Percentiles rank a stretch among this genome's conserved stretches.
These are phyloP conservation scores for Condylura cristata DNA, from an alignment of 2,113 vertebrate genomes.

Conservation along the genomic window DNA sequence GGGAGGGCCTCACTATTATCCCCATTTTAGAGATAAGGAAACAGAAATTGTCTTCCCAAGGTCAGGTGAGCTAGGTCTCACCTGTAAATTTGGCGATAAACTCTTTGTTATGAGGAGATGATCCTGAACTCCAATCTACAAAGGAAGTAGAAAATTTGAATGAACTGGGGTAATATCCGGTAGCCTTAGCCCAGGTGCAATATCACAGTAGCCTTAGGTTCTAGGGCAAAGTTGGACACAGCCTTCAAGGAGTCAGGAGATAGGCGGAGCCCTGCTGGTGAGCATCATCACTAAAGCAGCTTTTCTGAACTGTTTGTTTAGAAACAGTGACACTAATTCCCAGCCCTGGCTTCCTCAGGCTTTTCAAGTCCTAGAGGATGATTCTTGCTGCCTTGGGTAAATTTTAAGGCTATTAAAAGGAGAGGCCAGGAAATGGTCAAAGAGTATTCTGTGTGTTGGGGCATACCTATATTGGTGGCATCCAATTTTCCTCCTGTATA, in stretches of 20 bases:
- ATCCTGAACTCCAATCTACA: background rate
- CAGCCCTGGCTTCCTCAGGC: too few relatives aligned
- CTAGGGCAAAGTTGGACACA: background rate
- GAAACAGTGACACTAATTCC: background rate
- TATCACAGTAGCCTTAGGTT: background rate
- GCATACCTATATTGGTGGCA: too few relatives aligned
- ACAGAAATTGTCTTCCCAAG: background rate
- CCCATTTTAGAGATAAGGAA: background rate
- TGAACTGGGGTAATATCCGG: background rate
- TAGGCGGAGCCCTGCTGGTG: background rate
- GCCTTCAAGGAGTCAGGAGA: background rate
- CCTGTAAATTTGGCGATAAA: background rate
- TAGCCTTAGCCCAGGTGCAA: too few relatives aligned
- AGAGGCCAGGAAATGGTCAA: background rate
- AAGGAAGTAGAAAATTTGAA: background rate
- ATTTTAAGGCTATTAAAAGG: background rate
- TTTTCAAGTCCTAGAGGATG: too few relatives aligned
- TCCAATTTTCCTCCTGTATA: background rate
- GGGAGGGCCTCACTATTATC: too few relatives aligned
- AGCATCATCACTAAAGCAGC: background rate
- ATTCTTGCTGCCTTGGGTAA: constrained; percentile 2
- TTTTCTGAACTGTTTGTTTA: background rate
- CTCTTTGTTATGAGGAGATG: background rate
- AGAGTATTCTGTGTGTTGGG: background rate
- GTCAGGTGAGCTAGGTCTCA: background rate